phyloP scores from a whole-genome alignment of 2,113 vertebrate species.

The Tursiops truncatus region DNA sequence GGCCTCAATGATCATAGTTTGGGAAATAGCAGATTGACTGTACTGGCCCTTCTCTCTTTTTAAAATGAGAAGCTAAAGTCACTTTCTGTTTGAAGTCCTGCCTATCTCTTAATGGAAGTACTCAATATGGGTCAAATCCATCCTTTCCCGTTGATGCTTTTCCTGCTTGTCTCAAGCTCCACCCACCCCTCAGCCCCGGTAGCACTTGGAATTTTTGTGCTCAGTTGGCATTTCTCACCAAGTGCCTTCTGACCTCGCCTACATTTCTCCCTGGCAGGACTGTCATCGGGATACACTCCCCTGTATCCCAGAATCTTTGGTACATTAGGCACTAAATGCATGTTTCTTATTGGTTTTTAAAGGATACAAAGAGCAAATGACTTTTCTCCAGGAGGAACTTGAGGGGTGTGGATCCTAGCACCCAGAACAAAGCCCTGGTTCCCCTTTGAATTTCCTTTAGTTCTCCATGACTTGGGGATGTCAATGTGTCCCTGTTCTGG shows the following conservation, averaged over 20 bases:
- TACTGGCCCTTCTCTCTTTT: background rate
- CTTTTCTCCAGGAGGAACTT: background rate
- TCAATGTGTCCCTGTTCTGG: background rate
- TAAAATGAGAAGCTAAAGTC: background rate
- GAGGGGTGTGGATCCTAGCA: background rate
- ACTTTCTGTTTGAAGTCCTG: background rate
- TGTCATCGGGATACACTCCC: background rate
- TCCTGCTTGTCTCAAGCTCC: rapidly evolving
- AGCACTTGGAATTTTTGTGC: background rate
- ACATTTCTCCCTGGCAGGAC: background rate
- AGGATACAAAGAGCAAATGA: background rate
- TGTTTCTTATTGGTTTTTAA: background rate
- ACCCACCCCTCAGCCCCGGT: background rate
- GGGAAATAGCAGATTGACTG: background rate
- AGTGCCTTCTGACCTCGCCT: background rate
- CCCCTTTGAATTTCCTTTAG: background rate
- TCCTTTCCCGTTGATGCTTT: background rate
- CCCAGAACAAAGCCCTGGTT: background rate
- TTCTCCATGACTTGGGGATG: background rate
- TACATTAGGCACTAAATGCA: background rate
- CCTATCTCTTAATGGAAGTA: background rate
- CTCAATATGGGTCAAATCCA: background rate
- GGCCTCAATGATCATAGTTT: background rate
- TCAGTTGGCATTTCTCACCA: background rate
- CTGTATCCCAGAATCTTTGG: background rate